Percentiles rank a stretch among this genome's conserved stretches.
phyloP scores from a whole-genome alignment of 2,888 invertebrate species.

The Megamerina dolium region DNA sequence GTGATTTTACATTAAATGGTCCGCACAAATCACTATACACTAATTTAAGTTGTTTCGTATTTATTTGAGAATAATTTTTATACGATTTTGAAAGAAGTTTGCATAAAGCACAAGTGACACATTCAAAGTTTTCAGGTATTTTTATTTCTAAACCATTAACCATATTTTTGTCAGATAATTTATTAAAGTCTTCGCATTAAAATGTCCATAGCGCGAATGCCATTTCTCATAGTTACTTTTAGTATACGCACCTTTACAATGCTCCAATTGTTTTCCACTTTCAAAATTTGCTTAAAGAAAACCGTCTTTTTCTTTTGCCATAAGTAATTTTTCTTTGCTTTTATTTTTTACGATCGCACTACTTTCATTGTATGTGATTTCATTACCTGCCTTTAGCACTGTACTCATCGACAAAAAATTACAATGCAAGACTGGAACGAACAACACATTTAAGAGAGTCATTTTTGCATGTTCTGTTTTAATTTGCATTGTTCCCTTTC shows the following conservation, averaged over 20 bases:
- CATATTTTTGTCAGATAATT: constrained; percentile 7
- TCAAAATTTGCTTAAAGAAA: neutral
- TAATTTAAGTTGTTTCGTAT: constrained; percentile 2
- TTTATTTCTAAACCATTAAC: constrained; percentile 5
- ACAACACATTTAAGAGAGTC: constrained; percentile 10
- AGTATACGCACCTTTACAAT: neutral
- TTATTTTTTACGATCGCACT: constrained; percentile 8
- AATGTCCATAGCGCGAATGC: neutral
- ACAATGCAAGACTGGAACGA: constrained; percentile 12
- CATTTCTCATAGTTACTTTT: neutral
- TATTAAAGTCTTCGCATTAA: constrained; percentile 5
- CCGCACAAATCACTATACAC: constrained; percentile 6
- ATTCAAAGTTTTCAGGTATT: constrained; percentile 2
- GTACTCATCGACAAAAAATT: constrained; percentile 14
- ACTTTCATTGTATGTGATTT: constrained; percentile 1
- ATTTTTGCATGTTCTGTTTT: constrained; percentile 9
- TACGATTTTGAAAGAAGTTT: constrained; percentile 1
- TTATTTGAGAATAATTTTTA: neutral
- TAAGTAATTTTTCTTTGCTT: neutral
- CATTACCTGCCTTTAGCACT: constrained; percentile 9
- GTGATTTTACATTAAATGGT: too few relatives aligned
- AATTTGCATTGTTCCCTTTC: constrained; percentile 11
- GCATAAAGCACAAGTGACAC: constrained; percentile 8
- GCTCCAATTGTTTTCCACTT: neutral
- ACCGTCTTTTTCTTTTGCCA: neutral